Base-by-base conservation (phyloP, 2,888 invertebrate genomes). In the Callinectes sapidus region DNA sequence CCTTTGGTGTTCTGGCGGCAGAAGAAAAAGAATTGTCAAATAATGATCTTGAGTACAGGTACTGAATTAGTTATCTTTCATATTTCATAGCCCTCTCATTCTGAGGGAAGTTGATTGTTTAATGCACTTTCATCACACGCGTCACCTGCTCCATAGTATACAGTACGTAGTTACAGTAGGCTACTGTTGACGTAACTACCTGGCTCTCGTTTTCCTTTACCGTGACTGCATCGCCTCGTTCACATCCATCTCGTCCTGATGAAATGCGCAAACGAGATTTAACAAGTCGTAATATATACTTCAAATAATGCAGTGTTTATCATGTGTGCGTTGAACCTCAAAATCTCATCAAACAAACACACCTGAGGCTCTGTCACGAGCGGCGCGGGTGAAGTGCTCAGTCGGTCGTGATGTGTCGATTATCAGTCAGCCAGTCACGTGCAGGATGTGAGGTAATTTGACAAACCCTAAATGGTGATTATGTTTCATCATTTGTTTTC, bases 401-500 rank as follows among this genome's bases (percentile, higher is more conserved):
- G 71, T n/a, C 28, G 10, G 71, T 10, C 28, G 3, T 71, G n/a
- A 28, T 28, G 10, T 28, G n/a, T 1, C 3, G 13, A n/a, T 71
- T 13, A n/a, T 5, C 71, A 5, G 71, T 10, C 28, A 71, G n/a
- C 61, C 61, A 71, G 28, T 28, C 71, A 28, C n/a, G 71, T 2
- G n/a, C 71, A 71, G 71, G 71, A 71, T n/a, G 6, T 28, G 28
- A 71, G 28, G 13, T 71, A 28, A 23, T 10, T 28, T 71, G 71
- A 10, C 71, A 28, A 71, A 13, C 13, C 13, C n/a, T 71, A 28
- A 71, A 28, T n/a, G 28, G 28, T 71, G 71, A 71, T 71, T n/a
- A 71, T 71, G 71, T 71, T 71, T 28, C n/a, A 71, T 71, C n/a
- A 71, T 71, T 71, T 61, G 61, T 61, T 61, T 71, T n/a, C 71